phyloP scores from a whole-genome alignment of 2,113 vertebrate species.

The Dromas ardeola region DNA sequence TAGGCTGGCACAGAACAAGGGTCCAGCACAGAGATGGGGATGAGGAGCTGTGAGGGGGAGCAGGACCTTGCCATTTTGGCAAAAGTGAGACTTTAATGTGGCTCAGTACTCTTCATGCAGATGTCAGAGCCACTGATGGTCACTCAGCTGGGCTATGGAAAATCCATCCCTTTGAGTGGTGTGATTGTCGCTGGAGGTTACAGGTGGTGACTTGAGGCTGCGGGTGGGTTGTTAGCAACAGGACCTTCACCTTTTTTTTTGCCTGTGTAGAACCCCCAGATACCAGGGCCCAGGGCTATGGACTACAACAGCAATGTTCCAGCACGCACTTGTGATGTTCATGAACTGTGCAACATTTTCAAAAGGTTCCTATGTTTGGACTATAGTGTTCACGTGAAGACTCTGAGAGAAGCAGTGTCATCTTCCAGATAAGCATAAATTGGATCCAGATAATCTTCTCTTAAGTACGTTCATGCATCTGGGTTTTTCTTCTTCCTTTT shows the following conservation, averaged over 20 bases:
- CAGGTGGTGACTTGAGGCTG: neutral
- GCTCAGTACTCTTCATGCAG: neutral
- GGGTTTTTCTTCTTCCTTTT: neutral
- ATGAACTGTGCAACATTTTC: neutral
- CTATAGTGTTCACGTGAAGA: neutral
- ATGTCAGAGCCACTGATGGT: neutral
- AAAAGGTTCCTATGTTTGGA: neutral
- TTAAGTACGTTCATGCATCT: neutral
- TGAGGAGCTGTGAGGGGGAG: neutral
- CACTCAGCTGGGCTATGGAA: neutral
- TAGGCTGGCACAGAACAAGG: neutral
- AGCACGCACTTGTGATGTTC: neutral
- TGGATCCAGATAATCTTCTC: neutral
- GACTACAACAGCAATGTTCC: neutral
- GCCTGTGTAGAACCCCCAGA: neutral
- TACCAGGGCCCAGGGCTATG: neutral
- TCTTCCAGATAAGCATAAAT: neutral
- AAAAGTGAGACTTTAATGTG: neutral
- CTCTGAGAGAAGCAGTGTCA: neutral
- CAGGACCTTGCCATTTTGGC: neutral
- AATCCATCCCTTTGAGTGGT: neutral
- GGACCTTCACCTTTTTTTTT: neutral
- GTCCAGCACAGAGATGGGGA: neutral
- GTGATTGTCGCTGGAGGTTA: neutral
- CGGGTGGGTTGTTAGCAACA: neutral